Conservation (phyloP, 2,797 vertebrate species). For the Helostoma temminkii region DNA sequence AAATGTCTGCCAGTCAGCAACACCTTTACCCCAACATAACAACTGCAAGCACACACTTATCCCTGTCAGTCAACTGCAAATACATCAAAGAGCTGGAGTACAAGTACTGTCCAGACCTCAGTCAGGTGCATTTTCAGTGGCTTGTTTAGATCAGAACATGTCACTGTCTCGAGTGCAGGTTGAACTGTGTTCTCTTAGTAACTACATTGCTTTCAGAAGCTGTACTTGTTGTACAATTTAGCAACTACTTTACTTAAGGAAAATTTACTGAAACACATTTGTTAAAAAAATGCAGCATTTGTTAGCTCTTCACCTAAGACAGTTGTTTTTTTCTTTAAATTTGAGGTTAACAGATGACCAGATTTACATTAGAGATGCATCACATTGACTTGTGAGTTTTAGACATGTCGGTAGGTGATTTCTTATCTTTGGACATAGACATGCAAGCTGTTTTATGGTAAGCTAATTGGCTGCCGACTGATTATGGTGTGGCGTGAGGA, state of each 20-base stretch:
- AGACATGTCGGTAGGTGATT: too few relatives aligned
- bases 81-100: constrained; percentile 42
- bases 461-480: too few relatives aligned
- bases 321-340: too few relatives aligned
- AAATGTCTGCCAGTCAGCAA: constrained; percentile 52
- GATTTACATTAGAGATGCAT: too few relatives aligned
- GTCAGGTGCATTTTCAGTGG: constrained; percentile 26
- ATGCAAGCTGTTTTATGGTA: too few relatives aligned
- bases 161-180: constrained; percentile 15
- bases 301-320: not conserved
- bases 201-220: constrained; percentile 7
- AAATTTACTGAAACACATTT: not conserved
- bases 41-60: constrained; percentile 40
- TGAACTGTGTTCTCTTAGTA: constrained; percentile 10
- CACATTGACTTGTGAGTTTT: not conserved
- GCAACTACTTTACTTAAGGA: not conserved
- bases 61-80: constrained; percentile 29
- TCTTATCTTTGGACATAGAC: too few relatives aligned
- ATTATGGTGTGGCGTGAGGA: too few relatives aligned
- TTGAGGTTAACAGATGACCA: too few relatives aligned
- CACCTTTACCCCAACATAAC: constrained; percentile 23
- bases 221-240: not conserved
- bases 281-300: not conserved
- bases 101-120: constrained; percentile 25
- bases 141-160: constrained; percentile 17